Conservation (phyloP, 2,888 invertebrate species). For the Euplagia quadripunctaria region DNA sequence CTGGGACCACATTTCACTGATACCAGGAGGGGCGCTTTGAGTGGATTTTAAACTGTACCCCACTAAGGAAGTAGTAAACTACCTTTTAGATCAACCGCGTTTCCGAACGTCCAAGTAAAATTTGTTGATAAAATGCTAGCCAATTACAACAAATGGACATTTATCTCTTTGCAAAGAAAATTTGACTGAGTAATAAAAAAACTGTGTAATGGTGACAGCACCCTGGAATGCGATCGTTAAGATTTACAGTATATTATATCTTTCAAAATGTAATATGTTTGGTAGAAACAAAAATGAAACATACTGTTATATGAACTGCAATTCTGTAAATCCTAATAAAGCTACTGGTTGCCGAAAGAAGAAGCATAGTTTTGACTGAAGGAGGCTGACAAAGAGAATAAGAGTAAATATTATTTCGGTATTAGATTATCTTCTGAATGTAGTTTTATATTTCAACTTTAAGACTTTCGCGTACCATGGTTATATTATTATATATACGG, state of each 20-base stretch:
- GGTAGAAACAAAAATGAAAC: neutral
- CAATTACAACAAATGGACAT: neutral
- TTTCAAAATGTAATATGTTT: no score
- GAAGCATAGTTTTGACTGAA: neutral
- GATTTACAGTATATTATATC: no score
- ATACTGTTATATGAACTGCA: neutral
- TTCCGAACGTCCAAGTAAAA: neutral
- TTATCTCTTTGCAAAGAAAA: neutral
- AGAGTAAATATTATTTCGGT: no score
- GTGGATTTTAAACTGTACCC: slow-evolving; percentile 66
- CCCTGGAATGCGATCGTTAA: no score
- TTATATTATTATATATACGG: no score
- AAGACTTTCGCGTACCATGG: no score
- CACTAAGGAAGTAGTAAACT: slow-evolving; percentile 26
- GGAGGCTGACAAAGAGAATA: neutral
- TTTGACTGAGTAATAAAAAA: neutral
- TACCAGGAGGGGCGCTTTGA: slow-evolving; percentile 61
- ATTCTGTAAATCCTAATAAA: neutral
- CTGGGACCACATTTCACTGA: slow-evolving; percentile 70
- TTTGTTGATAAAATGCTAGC: neutral
- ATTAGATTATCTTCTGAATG: no score
- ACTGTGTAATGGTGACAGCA: no score
- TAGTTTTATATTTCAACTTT: no score
- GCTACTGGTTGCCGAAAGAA: neutral
- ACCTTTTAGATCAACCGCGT: neutral